These are phyloP conservation scores for Callinectes sapidus DNA, from an alignment of 2,888 invertebrate genomes.

Conservation along the genomic window DNA sequence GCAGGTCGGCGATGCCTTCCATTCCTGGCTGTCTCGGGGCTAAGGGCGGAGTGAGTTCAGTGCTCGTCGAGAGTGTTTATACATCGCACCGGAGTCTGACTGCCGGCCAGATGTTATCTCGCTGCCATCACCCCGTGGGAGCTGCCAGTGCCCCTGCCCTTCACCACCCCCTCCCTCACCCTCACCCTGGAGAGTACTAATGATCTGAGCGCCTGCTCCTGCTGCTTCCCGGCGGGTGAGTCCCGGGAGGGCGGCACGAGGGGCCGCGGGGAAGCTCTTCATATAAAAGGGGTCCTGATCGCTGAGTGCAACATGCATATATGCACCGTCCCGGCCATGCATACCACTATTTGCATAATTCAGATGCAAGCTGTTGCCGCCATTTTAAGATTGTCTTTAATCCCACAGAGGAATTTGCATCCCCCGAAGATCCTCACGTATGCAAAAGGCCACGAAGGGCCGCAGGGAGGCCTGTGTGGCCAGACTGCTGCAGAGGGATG, in stretches of 20 bases:
- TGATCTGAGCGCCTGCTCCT: constrained; percentile 40
- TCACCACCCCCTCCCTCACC: constrained; percentile 1
- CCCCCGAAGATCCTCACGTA: constrained; percentile 1
- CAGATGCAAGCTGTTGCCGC: constrained; percentile 55
- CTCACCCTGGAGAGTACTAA: constrained; percentile 31
- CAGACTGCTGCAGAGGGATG: background rate
- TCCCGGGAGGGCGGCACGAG: constrained; percentile 32
- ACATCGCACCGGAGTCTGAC: constrained; percentile 34
- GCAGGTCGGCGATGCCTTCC: constrained; percentile 34
- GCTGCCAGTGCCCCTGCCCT: constrained; percentile 7
- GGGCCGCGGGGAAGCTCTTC: constrained; percentile 26
- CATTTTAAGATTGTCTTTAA: constrained; percentile 48
- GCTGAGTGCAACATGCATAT: background rate
- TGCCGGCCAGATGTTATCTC: constrained; percentile 51
- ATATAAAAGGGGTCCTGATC: constrained; percentile 41
- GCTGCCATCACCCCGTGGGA: constrained; percentile 29
- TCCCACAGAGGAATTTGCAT: constrained; percentile 34
- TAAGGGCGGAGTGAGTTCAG: constrained; percentile 49
- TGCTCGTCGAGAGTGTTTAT: constrained; percentile 52
- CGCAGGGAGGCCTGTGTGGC: background rate
- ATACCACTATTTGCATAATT: constrained; percentile 58
- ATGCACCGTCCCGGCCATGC: constrained; percentile 43
- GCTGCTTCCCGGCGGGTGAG: constrained; percentile 23
- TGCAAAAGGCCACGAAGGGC: constrained; percentile 30
- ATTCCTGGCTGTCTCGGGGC: constrained; percentile 21